Evolutionary conservation across 2,113 vertebrate species (phyloP).

Genomic region (Piliocolobus tephrosceles): DNA sequence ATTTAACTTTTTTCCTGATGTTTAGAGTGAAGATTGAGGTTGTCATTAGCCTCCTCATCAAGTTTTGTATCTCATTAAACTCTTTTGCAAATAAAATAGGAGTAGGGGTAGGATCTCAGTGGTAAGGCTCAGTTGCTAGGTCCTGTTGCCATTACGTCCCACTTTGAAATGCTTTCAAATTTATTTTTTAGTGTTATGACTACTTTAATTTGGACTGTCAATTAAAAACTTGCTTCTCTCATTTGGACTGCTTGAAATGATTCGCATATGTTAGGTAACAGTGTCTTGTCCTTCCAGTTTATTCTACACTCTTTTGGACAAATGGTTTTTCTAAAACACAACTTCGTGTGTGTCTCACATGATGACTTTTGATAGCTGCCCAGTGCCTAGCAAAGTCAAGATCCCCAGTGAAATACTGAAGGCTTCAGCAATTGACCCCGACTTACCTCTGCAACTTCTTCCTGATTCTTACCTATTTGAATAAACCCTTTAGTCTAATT

Average conservation of each 20-base stretch:
- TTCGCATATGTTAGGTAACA: neutral
- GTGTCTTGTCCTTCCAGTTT: neutral
- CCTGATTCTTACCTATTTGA: neutral
- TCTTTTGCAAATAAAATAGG: neutral
- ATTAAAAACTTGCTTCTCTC: neutral
- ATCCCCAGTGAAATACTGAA: neutral
- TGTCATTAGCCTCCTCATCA: neutral
- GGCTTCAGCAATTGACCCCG: neutral
- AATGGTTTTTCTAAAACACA: neutral
- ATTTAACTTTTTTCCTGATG: neutral
- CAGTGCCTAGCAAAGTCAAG: neutral
- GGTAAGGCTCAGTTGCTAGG: neutral
- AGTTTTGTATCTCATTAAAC: neutral
- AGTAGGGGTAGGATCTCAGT: neutral
- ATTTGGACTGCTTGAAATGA: neutral
- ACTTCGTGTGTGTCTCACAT: neutral
- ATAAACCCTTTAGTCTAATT: neutral
- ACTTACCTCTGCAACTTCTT: neutral
- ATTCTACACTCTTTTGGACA: neutral
- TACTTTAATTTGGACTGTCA: neutral
- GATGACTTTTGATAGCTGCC: neutral
- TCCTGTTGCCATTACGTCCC: neutral
- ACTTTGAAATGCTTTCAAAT: neutral
- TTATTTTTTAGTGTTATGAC: neutral
- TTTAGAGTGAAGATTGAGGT: neutral